Evolutionary conservation across 2,113 vertebrate genomes (phyloP), one percentile per base, ranked within the genome.

Genomic region (Strigops habroptila): DNA sequence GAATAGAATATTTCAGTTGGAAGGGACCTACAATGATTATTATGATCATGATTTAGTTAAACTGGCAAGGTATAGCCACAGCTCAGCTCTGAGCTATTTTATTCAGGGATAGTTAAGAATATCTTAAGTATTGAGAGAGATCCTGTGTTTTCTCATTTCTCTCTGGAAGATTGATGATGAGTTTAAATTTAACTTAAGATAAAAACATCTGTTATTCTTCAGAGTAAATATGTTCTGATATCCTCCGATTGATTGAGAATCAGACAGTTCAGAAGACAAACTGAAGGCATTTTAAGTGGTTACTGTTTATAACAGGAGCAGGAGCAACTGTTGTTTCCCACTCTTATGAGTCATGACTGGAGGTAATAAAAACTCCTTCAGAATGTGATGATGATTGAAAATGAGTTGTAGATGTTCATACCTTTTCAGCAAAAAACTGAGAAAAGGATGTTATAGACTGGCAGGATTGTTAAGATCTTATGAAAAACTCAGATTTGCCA

Each of bases 131-230:
- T 27, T 73, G 75, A 90, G 41, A 41, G 71, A 60, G 41, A 63
- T 83, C 46, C 59, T 83, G 37, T 37, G 68, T 53, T 92, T 59
- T 65, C 53, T 94, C 67, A 77, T 86, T 86, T 46, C 68, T 92
- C 60, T 86, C 76, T 74, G 55, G 79, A 76, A 94, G 57, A 73
- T 7, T 43, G 70, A 94, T 91, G 86, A 43, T 25, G 78, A 94
- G 74, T 84, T 95, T 91, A 91, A 89, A 77, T 96, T 81, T 87
- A 93, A 87, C 74, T 87, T 68, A 44, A 73, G 64, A 74, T 69
- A 68, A 90, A 97, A 94, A 94, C 59, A 71, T 74, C 68, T 95
- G 82, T 80, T 94, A 74, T 52, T 86, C 41, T 93, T 95, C 85
- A 86, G 39, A 70, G 53, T 86, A 91, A 94, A 82, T 91, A 91